Conservation (phyloP, 1,140 invertebrate genomes). For the Polyergus mexicanus region DNA sequence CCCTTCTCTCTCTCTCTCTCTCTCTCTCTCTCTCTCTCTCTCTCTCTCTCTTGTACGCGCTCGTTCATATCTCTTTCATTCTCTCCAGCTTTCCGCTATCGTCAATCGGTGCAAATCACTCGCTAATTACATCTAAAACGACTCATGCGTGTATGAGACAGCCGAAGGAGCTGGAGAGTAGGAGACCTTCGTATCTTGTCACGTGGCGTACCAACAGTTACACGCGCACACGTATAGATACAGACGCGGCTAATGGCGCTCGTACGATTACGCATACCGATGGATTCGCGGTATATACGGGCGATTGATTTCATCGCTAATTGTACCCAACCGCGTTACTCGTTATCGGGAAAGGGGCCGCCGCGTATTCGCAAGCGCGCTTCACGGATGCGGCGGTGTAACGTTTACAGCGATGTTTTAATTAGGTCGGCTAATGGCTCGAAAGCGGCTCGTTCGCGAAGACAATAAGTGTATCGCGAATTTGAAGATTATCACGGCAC, state of each 20-base stretch:
- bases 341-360: conserved; percentile 64
- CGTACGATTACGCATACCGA: conserved; percentile 79
- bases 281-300: conserved; percentile 31
- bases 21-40: conserved; percentile 11
- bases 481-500: conserved; percentile 52
- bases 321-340: conserved; percentile 76
- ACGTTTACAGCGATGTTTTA: conserved; percentile 66
- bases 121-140: conserved; percentile 77
- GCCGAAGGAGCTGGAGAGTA: conserved; percentile 4
- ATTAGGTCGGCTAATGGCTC: conserved; percentile 60
- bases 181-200: conserved; percentile 16
- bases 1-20: conserved; percentile 29
- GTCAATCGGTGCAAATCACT: conserved; percentile 73
- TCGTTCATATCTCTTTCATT: conserved; percentile 9
- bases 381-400: not conserved
- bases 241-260: conserved; percentile 71
- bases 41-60: conserved; percentile 4
- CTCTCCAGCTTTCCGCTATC: conserved; percentile 51
- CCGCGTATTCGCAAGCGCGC: not conserved
- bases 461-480: conserved; percentile 48
- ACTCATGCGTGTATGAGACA: conserved; percentile 33
- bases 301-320: conserved; percentile 79
- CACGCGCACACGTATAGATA: conserved; percentile 1
- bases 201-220: not conserved
- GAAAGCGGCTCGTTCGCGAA: conserved; percentile 37